Percentiles rank a stretch among this genome's conserved stretches.
These are phyloP conservation scores for Chitala chitala DNA, from an alignment of 2,113 vertebrate genomes.

Conservation along the genomic window DNA sequence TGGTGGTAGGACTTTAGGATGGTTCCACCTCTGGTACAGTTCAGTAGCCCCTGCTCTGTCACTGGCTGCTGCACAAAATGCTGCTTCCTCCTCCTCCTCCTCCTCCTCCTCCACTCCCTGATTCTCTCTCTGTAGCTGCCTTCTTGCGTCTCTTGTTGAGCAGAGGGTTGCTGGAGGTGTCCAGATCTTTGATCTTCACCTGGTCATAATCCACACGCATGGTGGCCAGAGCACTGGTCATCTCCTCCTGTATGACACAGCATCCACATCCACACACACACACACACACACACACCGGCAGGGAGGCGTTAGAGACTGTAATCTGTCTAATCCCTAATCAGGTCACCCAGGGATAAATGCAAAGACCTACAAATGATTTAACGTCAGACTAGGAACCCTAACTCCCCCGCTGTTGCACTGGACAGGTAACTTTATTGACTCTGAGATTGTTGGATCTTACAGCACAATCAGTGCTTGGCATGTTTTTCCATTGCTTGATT, in stretches of 20 bases:
- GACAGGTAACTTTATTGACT: too few relatives aligned
- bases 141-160: constrained; percentile 91
- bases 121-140: constrained; percentile 50
- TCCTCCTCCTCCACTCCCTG: constrained; percentile 41
- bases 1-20: neutral
- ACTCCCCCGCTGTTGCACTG: too few relatives aligned
- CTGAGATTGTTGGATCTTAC: too few relatives aligned
- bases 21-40: neutral
- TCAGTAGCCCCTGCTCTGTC: neutral
- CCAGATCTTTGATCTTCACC: constrained; percentile 94
- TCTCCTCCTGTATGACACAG: constrained; percentile 25
- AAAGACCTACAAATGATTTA: too few relatives aligned
- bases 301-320: neutral
- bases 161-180: constrained; percentile 89
- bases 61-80: constrained; percentile 71
- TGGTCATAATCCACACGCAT: constrained; percentile 89
- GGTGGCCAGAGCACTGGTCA: constrained; percentile 24
- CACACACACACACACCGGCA: neutral
- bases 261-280: neutral
- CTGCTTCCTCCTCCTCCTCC: constrained; percentile 45
- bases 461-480: too few relatives aligned
- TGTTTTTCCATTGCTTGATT: too few relatives aligned
- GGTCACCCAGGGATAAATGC: neutral
- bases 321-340: neutral
- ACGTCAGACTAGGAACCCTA: too few relatives aligned